Percentiles rank a stretch among this genome's conserved stretches.
phyloP scores from a whole-genome alignment of 64 coral and sea anemone genomes.

The Dendronephthya gigantea region DNA sequence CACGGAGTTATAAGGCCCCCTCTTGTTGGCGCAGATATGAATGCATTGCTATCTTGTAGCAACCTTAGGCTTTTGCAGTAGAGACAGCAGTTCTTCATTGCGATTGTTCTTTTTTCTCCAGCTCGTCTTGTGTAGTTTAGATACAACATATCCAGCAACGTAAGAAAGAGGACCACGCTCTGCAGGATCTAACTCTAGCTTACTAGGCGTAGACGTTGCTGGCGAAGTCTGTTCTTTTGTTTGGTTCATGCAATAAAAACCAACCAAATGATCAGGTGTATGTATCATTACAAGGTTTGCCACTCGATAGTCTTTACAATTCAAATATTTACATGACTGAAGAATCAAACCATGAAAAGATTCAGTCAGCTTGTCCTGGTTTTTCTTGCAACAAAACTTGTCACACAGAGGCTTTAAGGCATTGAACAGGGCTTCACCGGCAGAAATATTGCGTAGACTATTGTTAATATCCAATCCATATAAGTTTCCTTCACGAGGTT shows the following conservation, averaged over 20 bases:
- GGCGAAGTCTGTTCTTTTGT: too few species aligned
- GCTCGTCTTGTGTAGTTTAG: too few species aligned
- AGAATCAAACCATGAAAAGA: neutral
- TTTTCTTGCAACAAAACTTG: neutral
- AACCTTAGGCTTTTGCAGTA: too few species aligned
- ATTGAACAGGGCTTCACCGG: neutral
- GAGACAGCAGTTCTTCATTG: too few species aligned
- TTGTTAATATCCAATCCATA: neutral
- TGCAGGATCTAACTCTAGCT: too few species aligned
- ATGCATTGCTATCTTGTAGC: neutral
- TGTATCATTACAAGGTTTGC: neutral
- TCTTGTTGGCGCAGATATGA: neutral
- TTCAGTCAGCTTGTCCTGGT: too few species aligned
- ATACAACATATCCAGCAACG: too few species aligned
- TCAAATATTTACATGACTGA: neutral
- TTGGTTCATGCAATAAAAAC: neutral
- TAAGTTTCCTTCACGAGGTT: neutral
- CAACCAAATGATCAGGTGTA: neutral
- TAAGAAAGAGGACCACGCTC: too few species aligned
- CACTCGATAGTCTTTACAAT: neutral
- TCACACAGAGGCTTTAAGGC: neutral
- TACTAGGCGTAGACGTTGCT: too few species aligned
- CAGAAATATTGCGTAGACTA: neutral
- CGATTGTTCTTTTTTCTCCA: too few species aligned
- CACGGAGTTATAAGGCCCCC: neutral